Evolutionary conservation across 1,140 invertebrate genomes (phyloP).

Genomic region (Drosophila ogumai): DNA sequence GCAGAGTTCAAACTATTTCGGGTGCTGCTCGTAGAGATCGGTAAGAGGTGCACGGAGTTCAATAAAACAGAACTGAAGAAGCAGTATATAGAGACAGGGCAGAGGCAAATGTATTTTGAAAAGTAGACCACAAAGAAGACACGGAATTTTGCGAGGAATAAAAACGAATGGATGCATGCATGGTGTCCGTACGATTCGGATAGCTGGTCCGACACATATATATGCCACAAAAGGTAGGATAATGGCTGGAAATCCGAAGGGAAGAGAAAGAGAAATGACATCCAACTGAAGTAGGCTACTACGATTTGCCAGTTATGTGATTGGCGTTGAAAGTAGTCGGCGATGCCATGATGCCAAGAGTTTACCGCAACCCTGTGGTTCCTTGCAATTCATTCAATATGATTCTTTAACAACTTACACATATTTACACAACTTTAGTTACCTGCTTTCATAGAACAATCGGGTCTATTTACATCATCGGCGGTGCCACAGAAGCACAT

Average conservation of each 20-base stretch:
- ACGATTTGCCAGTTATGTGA: constrained; percentile 71
- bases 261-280: constrained; percentile 53
- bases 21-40: constrained; percentile 48
- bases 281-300: constrained; percentile 70
- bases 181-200: constrained; percentile 48
- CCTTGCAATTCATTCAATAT: constrained; percentile 75
- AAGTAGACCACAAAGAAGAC: constrained; percentile 52
- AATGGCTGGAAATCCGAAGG: constrained; percentile 40
- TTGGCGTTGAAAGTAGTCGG: constrained; percentile 73
- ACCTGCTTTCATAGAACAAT: constrained; percentile 87
- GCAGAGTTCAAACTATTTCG: constrained; percentile 38
- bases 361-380: constrained; percentile 75
- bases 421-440: constrained; percentile 84
- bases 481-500: constrained; percentile 86
- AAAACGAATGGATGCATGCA: constrained; percentile 60
- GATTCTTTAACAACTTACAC: constrained; percentile 62
- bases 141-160: constrained; percentile 52
- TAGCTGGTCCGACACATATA: constrained; percentile 54
- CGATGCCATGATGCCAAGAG: constrained; percentile 60
- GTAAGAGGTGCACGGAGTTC: constrained; percentile 58
- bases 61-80: constrained; percentile 57
- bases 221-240: constrained; percentile 53
- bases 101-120: constrained; percentile 49
- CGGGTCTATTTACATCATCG: constrained; percentile 77
- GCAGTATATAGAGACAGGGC: constrained; percentile 45